Percentiles rank a stretch among this genome's conserved stretches.
These are phyloP conservation scores for Ophion ellenae DNA, from an alignment of 2,888 invertebrate genomes.

Conservation along the genomic window DNA sequence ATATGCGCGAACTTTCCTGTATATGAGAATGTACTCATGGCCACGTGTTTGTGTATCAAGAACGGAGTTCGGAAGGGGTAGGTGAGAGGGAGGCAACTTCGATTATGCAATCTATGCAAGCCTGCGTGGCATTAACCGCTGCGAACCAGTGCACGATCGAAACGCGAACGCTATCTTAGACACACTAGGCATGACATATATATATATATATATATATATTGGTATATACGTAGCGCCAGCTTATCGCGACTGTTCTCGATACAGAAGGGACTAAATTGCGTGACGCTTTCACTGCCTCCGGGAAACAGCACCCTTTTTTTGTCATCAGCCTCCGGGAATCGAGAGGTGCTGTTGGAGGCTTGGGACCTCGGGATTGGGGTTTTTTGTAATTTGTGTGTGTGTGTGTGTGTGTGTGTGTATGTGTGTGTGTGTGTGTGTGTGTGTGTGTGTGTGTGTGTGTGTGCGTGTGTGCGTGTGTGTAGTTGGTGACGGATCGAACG, in stretches of 20 bases:
- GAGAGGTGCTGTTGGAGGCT: neutral
- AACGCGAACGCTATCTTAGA: conserved; percentile 58
- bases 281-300: neutral
- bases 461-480: too few species aligned
- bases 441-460: too few species aligned
- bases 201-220: neutral
- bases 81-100: conserved; percentile 20
- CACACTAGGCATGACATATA: neutral
- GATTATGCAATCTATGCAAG: conserved; percentile 64
- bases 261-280: neutral
- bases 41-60: conserved; percentile 12
- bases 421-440: too few species aligned
- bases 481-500: too few species aligned
- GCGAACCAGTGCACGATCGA: conserved; percentile 51
- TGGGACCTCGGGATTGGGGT: neutral
- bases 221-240: neutral
- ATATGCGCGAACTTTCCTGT: neutral
- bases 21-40: neutral
- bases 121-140: conserved; percentile 64
- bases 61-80: neutral
- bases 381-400: neutral
- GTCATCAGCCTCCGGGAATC: neutral
- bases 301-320: neutral
- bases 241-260: neutral
- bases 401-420: neutral